A percentile compares a stretch with the other conserved stretches of the same genome.
These are phyloP conservation scores for Lindbergichthys nudifrons DNA, from an alignment of 2,797 vertebrate genomes.

Conservation along the genomic window DNA sequence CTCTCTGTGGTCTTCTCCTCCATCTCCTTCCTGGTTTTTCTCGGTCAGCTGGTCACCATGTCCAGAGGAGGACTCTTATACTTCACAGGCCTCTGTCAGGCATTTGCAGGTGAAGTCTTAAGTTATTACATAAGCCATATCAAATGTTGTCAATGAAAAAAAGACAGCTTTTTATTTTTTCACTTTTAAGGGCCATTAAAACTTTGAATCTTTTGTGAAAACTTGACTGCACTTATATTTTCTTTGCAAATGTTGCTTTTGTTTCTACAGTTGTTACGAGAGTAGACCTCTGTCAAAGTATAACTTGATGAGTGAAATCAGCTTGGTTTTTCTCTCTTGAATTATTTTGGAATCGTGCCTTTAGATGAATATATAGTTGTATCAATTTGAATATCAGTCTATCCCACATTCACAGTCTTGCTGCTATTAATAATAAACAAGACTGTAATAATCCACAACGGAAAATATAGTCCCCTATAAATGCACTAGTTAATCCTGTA, in stretches of 20 bases:
- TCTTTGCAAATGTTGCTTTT: background rate
- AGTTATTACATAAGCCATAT: background rate
- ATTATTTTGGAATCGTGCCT: background rate
- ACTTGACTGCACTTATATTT: no score
- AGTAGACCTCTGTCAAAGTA: background rate
- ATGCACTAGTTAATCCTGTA: no score
- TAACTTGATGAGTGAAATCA: background rate
- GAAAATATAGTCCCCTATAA: no score
- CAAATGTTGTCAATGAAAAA: background rate
- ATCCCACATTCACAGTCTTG: background rate
- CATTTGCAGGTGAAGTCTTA: constrained; percentile 84
- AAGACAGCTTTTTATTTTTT: background rate
- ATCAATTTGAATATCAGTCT: no score
- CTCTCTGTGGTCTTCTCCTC: constrained; percentile 90
- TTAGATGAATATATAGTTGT: background rate
- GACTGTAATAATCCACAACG: no score
- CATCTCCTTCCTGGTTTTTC: constrained; percentile 89
- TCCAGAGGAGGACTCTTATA: constrained; percentile 90
- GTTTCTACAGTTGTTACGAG: background rate
- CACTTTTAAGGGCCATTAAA: background rate
- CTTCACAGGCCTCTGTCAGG: constrained; percentile 90
- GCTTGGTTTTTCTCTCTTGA: background rate
- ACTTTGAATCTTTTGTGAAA: background rate
- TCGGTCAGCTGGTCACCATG: constrained; percentile 89
- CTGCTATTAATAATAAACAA: no score